Conservation (phyloP, 1,140 invertebrate genomes). For the Diabrotica virgifera region DNA sequence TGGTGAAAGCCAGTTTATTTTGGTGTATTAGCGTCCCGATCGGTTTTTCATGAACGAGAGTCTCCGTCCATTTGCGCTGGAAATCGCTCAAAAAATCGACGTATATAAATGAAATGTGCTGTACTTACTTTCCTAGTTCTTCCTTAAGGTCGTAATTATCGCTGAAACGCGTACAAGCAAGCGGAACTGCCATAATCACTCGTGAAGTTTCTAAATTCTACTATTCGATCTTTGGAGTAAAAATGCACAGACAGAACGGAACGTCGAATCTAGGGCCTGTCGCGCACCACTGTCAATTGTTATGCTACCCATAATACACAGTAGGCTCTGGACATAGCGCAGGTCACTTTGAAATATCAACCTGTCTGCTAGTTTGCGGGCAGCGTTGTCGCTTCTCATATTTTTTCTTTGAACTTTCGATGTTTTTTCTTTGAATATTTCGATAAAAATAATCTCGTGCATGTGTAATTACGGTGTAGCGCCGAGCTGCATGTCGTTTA, state of each 20-base stretch:
- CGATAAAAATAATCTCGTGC: too few species aligned
- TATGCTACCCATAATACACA: slow-evolving; percentile 39
- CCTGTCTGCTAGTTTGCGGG: background rate
- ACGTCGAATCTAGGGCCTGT: slow-evolving; percentile 11
- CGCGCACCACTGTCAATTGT: slow-evolving; percentile 29
- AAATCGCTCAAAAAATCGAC: slow-evolving; percentile 1
- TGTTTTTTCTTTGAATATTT: background rate
- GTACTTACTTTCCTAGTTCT: slow-evolving; percentile 97
- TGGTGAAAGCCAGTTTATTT: slow-evolving; percentile 29
- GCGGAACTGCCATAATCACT: slow-evolving; percentile 44
- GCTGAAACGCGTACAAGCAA: slow-evolving; percentile 86
- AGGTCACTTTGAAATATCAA: slow-evolving; percentile 13
- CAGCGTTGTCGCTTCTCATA: slow-evolving; percentile 11
- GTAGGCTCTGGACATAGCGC: slow-evolving; percentile 9
- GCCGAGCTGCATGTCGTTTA: too few species aligned
- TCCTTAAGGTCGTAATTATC: slow-evolving; percentile 99
- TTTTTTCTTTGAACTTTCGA: slow-evolving; percentile 13
- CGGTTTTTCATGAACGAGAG: slow-evolving; percentile 18
- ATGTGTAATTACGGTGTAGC: too few species aligned
- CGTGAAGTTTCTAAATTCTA: slow-evolving; percentile 10
- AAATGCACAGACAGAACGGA: slow-evolving; percentile 18
- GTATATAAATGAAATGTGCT: slow-evolving; percentile 14
- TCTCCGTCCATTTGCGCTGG: slow-evolving; percentile 7
- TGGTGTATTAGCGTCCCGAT: slow-evolving; percentile 20
- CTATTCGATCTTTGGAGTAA: slow-evolving; percentile 8